Percentiles rank a stretch among this genome's conserved stretches.
phyloP scores from a whole-genome alignment of 1,140 invertebrate species.

The Monochamus saltuarius region DNA sequence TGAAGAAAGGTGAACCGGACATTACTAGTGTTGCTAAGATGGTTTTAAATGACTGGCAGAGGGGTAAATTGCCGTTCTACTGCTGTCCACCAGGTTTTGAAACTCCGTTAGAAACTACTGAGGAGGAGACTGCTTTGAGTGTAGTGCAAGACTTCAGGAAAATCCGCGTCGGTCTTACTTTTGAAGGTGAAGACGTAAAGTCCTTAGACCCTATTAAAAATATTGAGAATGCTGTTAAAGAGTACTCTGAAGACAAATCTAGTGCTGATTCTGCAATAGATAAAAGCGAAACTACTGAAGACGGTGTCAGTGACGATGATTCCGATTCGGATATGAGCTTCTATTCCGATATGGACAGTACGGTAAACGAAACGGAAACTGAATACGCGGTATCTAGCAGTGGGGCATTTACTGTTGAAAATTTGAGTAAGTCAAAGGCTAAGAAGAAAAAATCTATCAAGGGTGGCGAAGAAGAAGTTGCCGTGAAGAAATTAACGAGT shows the following conservation, averaged over 20 bases:
- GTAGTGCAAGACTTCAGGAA: constrained; percentile 79
- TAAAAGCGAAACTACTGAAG: constrained; percentile 35
- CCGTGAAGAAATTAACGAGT: constrained; percentile 64
- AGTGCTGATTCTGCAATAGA: constrained; percentile 29
- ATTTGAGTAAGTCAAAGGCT: constrained; percentile 16
- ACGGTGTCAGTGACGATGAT: constrained; percentile 33
- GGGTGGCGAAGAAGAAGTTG: constrained; percentile 2
- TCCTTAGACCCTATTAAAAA: constrained; percentile 60
- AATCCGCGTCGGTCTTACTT: constrained; percentile 73
- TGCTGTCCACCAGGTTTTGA: constrained; percentile 79
- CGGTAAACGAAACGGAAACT: constrained; percentile 53
- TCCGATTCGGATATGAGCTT: constrained; percentile 58
- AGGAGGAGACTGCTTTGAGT: constrained; percentile 53
- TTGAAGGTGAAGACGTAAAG: constrained; percentile 67
- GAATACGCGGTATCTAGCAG: constrained; percentile 31
- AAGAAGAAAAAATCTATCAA: constrained; percentile 11
- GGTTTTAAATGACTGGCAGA: constrained; percentile 98
- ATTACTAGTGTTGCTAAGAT: constrained; percentile 85
- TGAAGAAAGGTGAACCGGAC: constrained; percentile 97
- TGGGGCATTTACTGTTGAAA: constrained; percentile 36
- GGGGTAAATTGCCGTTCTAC: constrained; percentile 96
- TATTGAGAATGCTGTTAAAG: constrained; percentile 52
- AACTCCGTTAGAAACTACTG: constrained; percentile 52
- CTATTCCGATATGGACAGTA: constrained; percentile 62
- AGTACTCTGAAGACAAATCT: constrained; percentile 54